A percentile compares a stretch with the other conserved stretches of the same genome.
phyloP scores from a whole-genome alignment of 92 coral and sea anemone species.

The Epizoanthus rinbou region DNA sequence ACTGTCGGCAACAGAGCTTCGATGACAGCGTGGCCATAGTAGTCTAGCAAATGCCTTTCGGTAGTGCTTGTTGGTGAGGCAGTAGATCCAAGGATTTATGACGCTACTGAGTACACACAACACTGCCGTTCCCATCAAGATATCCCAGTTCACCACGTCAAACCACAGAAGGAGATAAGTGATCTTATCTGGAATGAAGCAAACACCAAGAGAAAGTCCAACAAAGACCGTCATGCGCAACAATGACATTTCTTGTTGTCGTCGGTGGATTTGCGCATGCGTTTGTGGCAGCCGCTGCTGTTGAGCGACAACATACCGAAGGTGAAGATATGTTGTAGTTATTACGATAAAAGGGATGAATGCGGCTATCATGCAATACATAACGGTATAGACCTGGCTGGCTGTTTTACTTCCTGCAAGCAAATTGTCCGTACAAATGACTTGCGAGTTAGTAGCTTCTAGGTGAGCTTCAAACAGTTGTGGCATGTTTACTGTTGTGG shows the following conservation, averaged over 20 bases:
- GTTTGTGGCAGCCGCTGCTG: background rate
- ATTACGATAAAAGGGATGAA: conserved; percentile 30
- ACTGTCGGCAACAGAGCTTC: background rate
- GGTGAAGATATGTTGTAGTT: conserved; percentile 6
- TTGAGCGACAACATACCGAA: background rate
- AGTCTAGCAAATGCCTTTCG: background rate
- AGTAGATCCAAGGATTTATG: conserved; percentile 29
- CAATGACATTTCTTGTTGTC: conserved; percentile 14
- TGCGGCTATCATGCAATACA: conserved; percentile 28
- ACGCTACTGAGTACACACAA: conserved; percentile 20
- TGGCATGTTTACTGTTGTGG: conserved; percentile 24
- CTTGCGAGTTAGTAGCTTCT: background rate
- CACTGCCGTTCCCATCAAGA: conserved; percentile 4
- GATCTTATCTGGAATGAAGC: conserved; percentile 26
- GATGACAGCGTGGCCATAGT: background rate
- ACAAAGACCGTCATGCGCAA: conserved; percentile 19
- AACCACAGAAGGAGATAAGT: conserved; percentile 26
- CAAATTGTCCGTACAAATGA: background rate
- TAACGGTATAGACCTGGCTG: conserved; percentile 7
- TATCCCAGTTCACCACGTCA: conserved; percentile 26
- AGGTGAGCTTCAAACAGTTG: conserved; percentile 26
- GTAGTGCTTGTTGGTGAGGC: conserved; percentile 30
- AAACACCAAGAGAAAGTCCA: conserved; percentile 14
- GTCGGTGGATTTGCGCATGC: conserved; percentile 4
- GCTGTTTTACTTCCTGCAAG: conserved; percentile 24